Percentiles rank a stretch among this genome's conserved stretches.
Conservation (phyloP, 1,140 invertebrate species). For the Aporrectodea caliginosa region DNA sequence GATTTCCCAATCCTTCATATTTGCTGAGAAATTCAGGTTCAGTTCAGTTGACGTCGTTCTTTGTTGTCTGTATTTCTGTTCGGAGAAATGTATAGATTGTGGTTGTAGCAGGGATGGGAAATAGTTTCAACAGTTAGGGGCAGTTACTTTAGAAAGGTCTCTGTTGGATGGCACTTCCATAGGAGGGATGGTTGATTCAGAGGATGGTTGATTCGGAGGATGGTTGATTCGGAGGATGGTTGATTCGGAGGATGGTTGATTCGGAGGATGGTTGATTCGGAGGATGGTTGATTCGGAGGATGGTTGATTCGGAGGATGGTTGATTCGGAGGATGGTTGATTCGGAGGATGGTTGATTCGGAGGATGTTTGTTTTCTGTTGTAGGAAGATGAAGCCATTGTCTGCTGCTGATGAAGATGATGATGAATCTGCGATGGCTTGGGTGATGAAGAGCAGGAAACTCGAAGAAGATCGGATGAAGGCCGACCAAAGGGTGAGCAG, state of each 20-base stretch:
- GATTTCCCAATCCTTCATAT: no score
- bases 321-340: not conserved
- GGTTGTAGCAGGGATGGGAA: no score
- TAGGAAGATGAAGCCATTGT: constrained; percentile 61
- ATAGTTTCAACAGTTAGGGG: no score
- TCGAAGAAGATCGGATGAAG: constrained; percentile 75
- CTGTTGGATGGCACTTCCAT: no score
- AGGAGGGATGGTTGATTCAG: no score
- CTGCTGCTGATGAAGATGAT: constrained; percentile 52
- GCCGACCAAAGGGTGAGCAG: constrained; percentile 75
- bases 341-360: not conserved
- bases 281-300: not conserved
- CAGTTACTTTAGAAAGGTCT: no score
- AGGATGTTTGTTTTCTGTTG: constrained; percentile 34
- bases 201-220: no score
- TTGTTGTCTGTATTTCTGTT: no score
- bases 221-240: not conserved
- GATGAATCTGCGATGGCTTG: constrained; percentile 59
- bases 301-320: not conserved
- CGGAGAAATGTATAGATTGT: no score
- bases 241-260: not conserved
- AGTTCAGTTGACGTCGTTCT: no score
- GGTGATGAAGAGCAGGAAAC: constrained; percentile 75
- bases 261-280: not conserved
- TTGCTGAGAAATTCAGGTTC: no score